Percentiles rank a stretch among this genome's conserved stretches.
These are phyloP conservation scores for Macrobrachium nipponense DNA, from an alignment of 1,140 invertebrate genomes.

Conservation along the genomic window DNA sequence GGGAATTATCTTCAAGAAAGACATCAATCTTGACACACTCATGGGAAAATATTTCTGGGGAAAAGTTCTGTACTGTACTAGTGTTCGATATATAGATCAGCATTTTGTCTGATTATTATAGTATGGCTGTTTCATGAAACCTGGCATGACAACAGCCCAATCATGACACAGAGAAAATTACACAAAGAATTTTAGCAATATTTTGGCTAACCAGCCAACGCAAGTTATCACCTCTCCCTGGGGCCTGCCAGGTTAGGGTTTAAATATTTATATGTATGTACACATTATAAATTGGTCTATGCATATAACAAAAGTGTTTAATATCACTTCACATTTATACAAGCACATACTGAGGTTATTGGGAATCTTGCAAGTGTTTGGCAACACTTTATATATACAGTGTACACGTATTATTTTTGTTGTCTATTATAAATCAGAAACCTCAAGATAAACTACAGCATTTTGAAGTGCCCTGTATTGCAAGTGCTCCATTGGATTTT, in stretches of 20 bases:
- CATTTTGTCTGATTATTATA: too few species aligned
- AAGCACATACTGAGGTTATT: too few species aligned
- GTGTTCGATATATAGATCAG: too few species aligned
- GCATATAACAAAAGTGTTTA: neutral
- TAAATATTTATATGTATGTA: conserved; percentile 15
- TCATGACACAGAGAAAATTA: conserved; percentile 2
- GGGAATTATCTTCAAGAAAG: conserved; percentile 1
- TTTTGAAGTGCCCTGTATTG: conserved; percentile 63
- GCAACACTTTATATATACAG: too few species aligned
- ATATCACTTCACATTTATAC: neutral
- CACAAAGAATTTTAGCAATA: neutral
- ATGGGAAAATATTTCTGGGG: neutral
- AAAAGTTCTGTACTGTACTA: too few species aligned
- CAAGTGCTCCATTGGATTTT: conserved; percentile 56
- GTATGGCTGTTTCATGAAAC: too few species aligned
- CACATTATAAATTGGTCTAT: conserved; percentile 2
- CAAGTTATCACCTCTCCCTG: conserved; percentile 35
- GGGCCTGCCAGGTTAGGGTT: conserved; percentile 29
- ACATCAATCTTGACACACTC: conserved; percentile 1
- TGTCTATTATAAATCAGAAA: neutral
- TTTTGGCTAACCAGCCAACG: conserved; percentile 14
- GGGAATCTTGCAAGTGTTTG: too few species aligned
- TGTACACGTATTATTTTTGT: neutral
- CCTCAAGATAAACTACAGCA: conserved; percentile 64
- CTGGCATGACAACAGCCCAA: neutral